Conservation (phyloP, 2,888 invertebrate species). For the Drosophila ustulata region DNA sequence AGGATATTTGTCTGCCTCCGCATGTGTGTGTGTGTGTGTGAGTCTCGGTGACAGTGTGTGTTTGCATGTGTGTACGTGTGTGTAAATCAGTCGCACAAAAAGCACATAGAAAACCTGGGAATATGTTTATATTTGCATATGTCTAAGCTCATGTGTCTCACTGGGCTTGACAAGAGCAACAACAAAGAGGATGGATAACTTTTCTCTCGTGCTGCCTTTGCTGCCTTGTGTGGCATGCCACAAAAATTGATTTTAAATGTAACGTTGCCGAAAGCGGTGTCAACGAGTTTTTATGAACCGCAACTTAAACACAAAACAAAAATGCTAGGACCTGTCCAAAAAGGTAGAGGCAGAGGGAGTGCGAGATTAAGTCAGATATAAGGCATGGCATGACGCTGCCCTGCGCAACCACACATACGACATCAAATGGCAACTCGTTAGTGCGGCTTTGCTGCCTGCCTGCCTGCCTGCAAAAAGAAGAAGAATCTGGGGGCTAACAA, state of each 20-base stretch:
- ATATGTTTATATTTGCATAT: constrained; percentile 57
- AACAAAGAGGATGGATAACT: constrained; percentile 26
- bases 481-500: constrained; percentile 30
- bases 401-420: constrained; percentile 60
- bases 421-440: constrained; percentile 79
- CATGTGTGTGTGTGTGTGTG: constrained; percentile 22
- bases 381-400: constrained; percentile 43
- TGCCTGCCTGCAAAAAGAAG: constrained; percentile 26
- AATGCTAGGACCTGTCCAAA: constrained; percentile 16
- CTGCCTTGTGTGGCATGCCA: constrained; percentile 27
- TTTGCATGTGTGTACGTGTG: constrained; percentile 4
- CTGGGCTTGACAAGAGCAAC: constrained; percentile 43
- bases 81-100: constrained; percentile 25
- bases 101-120: constrained; percentile 38
- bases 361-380: constrained; percentile 50
- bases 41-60: constrained; percentile 19
- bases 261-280: constrained; percentile 60
- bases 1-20: constrained; percentile 35
- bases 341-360: constrained; percentile 15
- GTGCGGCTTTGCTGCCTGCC: constrained; percentile 53
- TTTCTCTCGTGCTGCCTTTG: constrained; percentile 8
- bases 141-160: constrained; percentile 44
- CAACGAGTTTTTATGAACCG: constrained; percentile 54
- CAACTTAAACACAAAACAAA: constrained; percentile 49
- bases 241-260: constrained; percentile 76